phyloP scores from a whole-genome alignment of 2,113 vertebrate species.

The Paramisgurnus dabryanus region DNA sequence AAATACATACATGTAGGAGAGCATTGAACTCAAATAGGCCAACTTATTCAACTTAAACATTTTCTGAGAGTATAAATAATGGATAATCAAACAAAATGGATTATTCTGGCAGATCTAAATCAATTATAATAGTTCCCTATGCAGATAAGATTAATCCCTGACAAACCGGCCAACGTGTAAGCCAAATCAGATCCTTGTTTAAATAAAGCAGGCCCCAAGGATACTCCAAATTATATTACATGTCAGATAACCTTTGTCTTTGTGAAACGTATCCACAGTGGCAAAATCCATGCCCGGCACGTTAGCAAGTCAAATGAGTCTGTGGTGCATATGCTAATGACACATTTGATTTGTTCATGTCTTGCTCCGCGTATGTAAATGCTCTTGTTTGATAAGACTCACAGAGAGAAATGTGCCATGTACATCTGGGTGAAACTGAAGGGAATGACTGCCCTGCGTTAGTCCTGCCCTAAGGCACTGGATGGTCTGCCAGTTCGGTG shows the following conservation, averaged over 20 bases:
- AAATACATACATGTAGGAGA: too few relatives aligned
- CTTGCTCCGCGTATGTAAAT: conserved; percentile 50
- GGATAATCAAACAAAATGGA: background rate
- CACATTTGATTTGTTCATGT: conserved; percentile 52
- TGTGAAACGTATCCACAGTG: conserved; percentile 49
- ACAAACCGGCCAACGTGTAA: background rate
- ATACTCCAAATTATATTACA: conserved; percentile 43
- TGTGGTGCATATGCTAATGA: conserved; percentile 58
- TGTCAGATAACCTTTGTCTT: conserved; percentile 55
- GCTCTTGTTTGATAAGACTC: conserved; percentile 52
- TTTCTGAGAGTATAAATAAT: background rate
- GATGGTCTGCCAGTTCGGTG: conserved; percentile 35
- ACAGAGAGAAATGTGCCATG: conserved; percentile 46
- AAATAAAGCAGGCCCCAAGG: conserved; percentile 33
- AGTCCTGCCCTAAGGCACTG: conserved; percentile 41
- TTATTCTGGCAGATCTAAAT: conserved; percentile 14
- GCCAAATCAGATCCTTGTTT: conserved; percentile 6
- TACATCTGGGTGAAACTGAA: conserved; percentile 42
- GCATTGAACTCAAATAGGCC: background rate
- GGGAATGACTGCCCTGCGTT: conserved; percentile 36
- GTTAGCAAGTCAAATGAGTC: conserved; percentile 61
- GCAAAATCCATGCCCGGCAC: conserved; percentile 38
- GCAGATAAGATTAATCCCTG: background rate
- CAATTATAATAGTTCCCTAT: conserved; percentile 22
- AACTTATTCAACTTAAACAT: background rate